A percentile compares a stretch with the other conserved stretches of the same genome.
Conservation (phyloP, 1,140 invertebrate species). For the Wiebesia pumilae region DNA sequence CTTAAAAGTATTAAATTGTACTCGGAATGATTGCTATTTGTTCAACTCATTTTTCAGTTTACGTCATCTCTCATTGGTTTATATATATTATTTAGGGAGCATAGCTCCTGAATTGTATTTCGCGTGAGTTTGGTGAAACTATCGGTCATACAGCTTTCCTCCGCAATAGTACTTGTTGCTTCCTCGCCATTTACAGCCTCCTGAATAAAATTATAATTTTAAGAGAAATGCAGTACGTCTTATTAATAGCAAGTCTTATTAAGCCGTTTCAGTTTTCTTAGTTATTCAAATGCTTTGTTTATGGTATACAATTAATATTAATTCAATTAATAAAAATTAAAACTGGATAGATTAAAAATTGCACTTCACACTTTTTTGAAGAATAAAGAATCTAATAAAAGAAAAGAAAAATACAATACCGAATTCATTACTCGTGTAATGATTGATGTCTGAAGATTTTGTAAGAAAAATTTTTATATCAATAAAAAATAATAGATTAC, state of each 20-base stretch:
- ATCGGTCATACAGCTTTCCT: constrained; percentile 71
- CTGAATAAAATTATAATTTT: constrained; percentile 20
- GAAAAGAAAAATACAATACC: too few relatives aligned
- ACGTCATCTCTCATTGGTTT: constrained; percentile 59
- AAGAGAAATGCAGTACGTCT: too few relatives aligned
- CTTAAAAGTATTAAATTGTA: constrained; percentile 45
- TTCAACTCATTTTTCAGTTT: constrained; percentile 45
- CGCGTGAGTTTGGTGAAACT: constrained; percentile 74
- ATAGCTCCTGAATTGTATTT: constrained; percentile 67
- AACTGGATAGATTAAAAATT: too few relatives aligned
- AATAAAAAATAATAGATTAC: constrained; percentile 3
- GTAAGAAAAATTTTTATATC: neutral
- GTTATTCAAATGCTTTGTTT: neutral
- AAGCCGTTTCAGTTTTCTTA: neutral
- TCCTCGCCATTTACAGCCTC: constrained; percentile 35
- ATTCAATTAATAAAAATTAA: too few relatives aligned
- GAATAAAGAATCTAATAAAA: too few relatives aligned
- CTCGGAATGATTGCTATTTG: constrained; percentile 20
- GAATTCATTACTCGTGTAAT: neutral
- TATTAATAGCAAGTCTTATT: too few relatives aligned
- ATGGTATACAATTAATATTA: neutral
- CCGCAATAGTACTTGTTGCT: neutral
- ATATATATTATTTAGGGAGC: constrained; percentile 67
- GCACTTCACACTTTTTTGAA: too few relatives aligned
- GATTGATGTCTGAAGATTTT: neutral